A percentile compares a stretch with the other conserved stretches of the same genome.
These are phyloP conservation scores for Myrmophylax atrothorax DNA, from an alignment of 2,113 vertebrate genomes.

Conservation along the genomic window DNA sequence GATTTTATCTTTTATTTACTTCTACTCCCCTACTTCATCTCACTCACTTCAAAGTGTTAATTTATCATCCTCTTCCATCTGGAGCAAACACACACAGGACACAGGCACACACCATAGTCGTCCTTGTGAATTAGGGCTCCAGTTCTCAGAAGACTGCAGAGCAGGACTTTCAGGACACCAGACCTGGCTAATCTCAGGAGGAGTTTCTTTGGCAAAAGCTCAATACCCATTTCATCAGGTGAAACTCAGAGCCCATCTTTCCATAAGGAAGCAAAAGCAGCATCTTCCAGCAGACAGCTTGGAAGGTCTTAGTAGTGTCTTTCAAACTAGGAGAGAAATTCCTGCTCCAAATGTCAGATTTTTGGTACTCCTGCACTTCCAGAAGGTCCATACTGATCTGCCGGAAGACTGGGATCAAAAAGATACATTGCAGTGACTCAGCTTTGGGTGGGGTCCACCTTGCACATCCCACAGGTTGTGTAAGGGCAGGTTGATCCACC, in stretches of 20 bases:
- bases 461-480: not conserved
- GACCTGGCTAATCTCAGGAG: not conserved
- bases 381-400: not conserved
- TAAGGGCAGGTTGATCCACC: fast-evolving
- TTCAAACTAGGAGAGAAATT: not conserved
- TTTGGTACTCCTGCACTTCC: not conserved
- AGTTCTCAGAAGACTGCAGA: not conserved
- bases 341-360: not conserved
- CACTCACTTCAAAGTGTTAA: conserved; percentile 52
- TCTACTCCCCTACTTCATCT: not conserved
- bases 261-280: not conserved
- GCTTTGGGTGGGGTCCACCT: not conserved
- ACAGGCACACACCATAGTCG: not conserved
- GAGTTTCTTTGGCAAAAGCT: not conserved
- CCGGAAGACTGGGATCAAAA: not conserved
- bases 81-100: not conserved
- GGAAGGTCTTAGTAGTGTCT: not conserved
- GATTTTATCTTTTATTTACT: conserved; percentile 61
- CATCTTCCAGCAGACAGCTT: not conserved
- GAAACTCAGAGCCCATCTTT: not conserved
- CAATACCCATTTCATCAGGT: not conserved
- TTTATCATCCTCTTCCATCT: conserved; percentile 20
- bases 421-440: fast-evolving
- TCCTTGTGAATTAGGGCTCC: not conserved
- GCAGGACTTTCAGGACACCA: not conserved